Evolutionary conservation across 2,888 invertebrate genomes (phyloP), one percentile per base, ranked within the genome.

Genomic region (Anorthoa munda): DNA sequence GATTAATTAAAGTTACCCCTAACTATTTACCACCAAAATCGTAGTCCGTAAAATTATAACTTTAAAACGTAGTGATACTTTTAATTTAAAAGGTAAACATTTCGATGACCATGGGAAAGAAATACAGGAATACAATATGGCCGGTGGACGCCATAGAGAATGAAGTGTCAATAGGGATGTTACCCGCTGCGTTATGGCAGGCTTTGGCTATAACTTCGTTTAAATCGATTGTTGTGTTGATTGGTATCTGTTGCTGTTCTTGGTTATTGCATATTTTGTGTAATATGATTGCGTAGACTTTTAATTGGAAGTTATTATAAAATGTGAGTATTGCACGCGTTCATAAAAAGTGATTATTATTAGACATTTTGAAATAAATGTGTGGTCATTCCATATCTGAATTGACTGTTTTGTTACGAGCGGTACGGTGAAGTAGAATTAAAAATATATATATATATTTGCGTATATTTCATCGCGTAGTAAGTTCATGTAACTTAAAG

Each of bases 31-130:
- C 55, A 81, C 83, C 70, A 79, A 75, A 90, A 79, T 79, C 79
- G 72, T 82, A 55, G 26, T 67, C 84, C 90, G 85, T 88, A 87
- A 91, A 88, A 87, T 87, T 87, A 85, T 74, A 61, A 63, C 67
- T 69, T 60, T 18, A 31, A 13, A 70, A 70, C 69, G n/a, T 64
- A 23, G 66, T 65, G 59, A 69, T 69, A 82, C 72, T 72, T 84
- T 75, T 79, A 86, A 85, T 86, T 85, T 77, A 72, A 80, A 77
- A 84, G 59, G 66, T 68, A 73, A 83, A 87, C 73, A 83, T 78
- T 81, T 68, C 65, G 63, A 48, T 76, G 70, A 64, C 71, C 88
- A 86, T 89, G 90, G 88, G 90, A 90, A 89, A 79, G n/a, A 31
- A 66, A 63, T 51, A 72, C 51, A 60, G n/a, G 31, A 66, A 63